Evolutionary conservation across 2,113 vertebrate genomes (phyloP), one percentile per base, ranked within the genome.

Genomic region (Malurus elegans): DNA sequence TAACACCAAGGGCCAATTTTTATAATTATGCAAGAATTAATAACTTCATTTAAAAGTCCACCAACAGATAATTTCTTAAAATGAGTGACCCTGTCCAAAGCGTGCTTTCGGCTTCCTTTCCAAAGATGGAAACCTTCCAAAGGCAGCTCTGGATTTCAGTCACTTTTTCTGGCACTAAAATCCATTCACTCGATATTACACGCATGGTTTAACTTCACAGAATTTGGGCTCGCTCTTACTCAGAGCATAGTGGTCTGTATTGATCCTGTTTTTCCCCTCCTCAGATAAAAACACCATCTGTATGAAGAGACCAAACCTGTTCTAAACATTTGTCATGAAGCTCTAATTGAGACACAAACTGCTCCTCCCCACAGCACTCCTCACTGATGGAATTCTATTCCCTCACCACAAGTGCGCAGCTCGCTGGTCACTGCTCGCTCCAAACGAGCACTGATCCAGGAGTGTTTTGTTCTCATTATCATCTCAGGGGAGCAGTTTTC

Each of bases 291-390:
- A 21, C 4, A 26, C 10, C 10, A 17, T 23, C 32, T 81, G 62
- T 50, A n/a, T 58, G 58, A 91, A 89, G 40, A 45, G 78, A n/a
- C 34, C 85, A 88, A 87, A 96, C 29, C 56, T 88, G n/a, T 54
- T 88, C 57, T 36, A 70, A 91, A 26, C 58, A 40, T 53, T 47
- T 62, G 32, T 29, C 44, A 42, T 18, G 61, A 61, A 85, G 58
- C 36, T 79, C 16, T 62, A 61, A 81, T 5, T 32, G 53, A 90
- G 34, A 62, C 5, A 5, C 18, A 54, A 40, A 25, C 26, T 45
- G 32, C 44, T 78, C 24, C 60, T 76, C n/a, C 32, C 58, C 53
- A 66, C 3, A 75, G 18, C 60, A 15, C 60, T 73, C 15, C 38
- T 34, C 28, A 4, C 25, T 2, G 7, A 14, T 3, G 31, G 73